These are phyloP conservation scores for Aplysia californica DNA, from an alignment of 1,140 invertebrate species.

Conservation along the genomic window DNA sequence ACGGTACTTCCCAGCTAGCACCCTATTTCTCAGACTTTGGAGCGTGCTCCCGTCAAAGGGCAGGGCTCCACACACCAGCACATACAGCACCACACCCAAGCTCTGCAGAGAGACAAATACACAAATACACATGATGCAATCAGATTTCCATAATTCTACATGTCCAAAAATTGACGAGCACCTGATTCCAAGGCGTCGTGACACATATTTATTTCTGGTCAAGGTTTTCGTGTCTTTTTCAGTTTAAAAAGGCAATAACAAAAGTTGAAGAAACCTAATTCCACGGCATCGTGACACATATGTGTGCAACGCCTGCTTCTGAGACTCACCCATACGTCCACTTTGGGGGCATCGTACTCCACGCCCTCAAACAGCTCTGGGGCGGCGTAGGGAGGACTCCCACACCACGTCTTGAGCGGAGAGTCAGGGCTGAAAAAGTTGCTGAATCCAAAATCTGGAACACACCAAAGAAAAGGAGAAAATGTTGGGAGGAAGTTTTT, in stretches of 20 bases:
- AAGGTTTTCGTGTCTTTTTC: no score
- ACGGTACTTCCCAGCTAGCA: conserved; percentile 91
- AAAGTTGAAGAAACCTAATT: no score
- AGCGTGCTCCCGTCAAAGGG: conserved; percentile 96
- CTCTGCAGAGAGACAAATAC: conserved; percentile 75
- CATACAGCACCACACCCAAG: conserved; percentile 95
- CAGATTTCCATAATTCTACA: no score
- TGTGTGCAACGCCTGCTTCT: no score
- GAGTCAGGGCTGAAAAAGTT: conserved; percentile 98
- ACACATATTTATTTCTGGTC: no score
- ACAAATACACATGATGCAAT: no score
- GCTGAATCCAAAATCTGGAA: conserved; percentile 99
- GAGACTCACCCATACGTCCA: conserved; percentile 95
- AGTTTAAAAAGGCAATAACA: no score
- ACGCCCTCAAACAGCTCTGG: conserved; percentile 98
- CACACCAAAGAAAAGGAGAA: neutral
- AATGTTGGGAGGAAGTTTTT: neutral
- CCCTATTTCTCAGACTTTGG: conserved; percentile 87
- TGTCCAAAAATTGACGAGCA: no score
- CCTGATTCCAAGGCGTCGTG: no score
- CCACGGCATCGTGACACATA: no score
- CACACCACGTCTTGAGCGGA: conserved; percentile 98
- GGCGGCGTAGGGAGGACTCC: conserved; percentile 97
- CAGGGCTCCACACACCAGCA: conserved; percentile 94
- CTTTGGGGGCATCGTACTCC: conserved; percentile 95